Percentiles rank a stretch among this genome's conserved stretches.
Conservation (phyloP, 2,888 invertebrate species). For the Aethes cnicana region DNA sequence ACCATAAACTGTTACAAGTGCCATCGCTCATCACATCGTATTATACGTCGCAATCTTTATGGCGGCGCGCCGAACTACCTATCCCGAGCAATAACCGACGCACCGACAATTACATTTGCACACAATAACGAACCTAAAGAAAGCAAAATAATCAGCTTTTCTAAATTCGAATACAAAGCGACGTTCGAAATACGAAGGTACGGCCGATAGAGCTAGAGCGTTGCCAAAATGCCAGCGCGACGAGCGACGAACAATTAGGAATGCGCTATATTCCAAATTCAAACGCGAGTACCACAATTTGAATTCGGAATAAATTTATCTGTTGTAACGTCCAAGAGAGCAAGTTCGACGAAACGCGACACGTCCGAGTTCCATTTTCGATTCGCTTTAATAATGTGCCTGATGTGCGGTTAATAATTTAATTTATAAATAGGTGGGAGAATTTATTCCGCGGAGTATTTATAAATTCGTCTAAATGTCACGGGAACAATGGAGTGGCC, state of each 20-base stretch:
- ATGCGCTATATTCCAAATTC: constrained; percentile 73
- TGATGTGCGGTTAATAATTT: constrained; percentile 50
- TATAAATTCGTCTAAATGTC: constrained; percentile 78
- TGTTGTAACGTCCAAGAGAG: constrained; percentile 41
- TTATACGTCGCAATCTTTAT: constrained; percentile 43
- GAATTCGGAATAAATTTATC: constrained; percentile 64
- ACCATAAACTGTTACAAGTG: constrained; percentile 37
- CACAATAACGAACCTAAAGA: constrained; percentile 72
- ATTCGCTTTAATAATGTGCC: constrained; percentile 52
- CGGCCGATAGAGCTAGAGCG: constrained; percentile 68
- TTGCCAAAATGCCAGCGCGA: constrained; percentile 70
- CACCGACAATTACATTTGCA: constrained; percentile 75
- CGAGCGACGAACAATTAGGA: constrained; percentile 71
- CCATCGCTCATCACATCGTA: constrained; percentile 41
- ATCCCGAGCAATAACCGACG: constrained; percentile 62
- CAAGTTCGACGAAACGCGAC: constrained; percentile 31
- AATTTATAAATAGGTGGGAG: constrained; percentile 59
- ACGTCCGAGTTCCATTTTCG: constrained; percentile 47
- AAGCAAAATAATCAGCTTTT: constrained; percentile 71
- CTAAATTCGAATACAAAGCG: constrained; percentile 79
- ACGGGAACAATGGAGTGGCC: constrained; percentile 75
- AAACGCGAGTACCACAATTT: constrained; percentile 56
- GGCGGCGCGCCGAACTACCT: constrained; percentile 35
- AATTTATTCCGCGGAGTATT: constrained; percentile 69
- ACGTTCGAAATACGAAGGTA: constrained; percentile 71